Conservation (phyloP, 2,113 vertebrate species). For the Nesogale talazaci region DNA sequence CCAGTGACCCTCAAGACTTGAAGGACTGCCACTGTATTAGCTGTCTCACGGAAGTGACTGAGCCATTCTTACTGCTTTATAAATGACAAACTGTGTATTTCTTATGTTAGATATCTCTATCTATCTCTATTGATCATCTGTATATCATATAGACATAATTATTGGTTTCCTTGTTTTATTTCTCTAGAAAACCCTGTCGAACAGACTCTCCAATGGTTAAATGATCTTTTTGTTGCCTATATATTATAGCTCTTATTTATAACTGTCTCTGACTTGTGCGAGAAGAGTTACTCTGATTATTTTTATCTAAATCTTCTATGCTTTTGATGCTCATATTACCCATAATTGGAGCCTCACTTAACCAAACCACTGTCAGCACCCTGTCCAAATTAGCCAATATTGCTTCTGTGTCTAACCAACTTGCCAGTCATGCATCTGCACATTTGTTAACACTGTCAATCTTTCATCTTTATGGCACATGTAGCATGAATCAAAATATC, state of each 20-base stretch:
- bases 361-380: background rate
- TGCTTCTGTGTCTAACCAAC: background rate
- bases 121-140: too few relatives aligned
- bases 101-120: too few relatives aligned
- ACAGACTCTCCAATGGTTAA: background rate
- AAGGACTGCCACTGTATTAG: too few relatives aligned
- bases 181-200: too few relatives aligned
- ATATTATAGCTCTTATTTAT: background rate
- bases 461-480: background rate
- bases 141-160: too few relatives aligned
- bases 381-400: background rate
- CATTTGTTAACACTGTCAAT: slow-evolving; percentile 5
- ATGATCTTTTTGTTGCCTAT: background rate
- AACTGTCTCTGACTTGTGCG: background rate
- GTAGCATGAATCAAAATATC: slow-evolving; percentile 10
- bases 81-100: too few relatives aligned
- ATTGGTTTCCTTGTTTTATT: too few relatives aligned
- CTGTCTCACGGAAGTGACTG: too few relatives aligned
- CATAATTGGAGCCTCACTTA: background rate
- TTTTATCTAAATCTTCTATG: background rate
- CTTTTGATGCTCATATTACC: background rate
- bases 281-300: background rate
- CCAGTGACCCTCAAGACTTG: too few relatives aligned
- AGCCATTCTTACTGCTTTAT: too few relatives aligned
- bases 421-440: background rate